Base-by-base conservation (phyloP, 2,797 vertebrate genomes). In the Acipenser oxyrinchus region DNA sequence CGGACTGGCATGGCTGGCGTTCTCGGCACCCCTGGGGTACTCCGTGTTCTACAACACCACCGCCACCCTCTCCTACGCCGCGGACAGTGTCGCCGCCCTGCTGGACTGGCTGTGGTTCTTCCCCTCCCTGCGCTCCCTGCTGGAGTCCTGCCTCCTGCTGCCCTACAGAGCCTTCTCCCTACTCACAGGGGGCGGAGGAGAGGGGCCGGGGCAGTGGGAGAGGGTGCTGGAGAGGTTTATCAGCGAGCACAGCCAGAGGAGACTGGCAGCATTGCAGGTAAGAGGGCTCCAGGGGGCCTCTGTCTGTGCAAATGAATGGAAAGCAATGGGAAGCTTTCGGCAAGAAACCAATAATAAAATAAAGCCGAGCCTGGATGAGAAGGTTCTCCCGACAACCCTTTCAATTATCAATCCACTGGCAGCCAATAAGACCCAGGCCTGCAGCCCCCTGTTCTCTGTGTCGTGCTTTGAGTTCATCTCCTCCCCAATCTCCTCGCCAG, bases 61-160 rank as follows among this genome's bases (percentile, higher is more conserved):
- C 1, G 84, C 86, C 71, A 92, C 91, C 0, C 63, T 92, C 62
- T 89, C 82, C 73, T 92, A 88, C 69, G 70, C 92, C 66, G 88
- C 92, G 5, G 89, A 92, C 76, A 89, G 82, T 69, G 69, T 95
- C 48, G 84, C 88, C n/a, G 81, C 88, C 2, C 69, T 93, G 63
- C 78, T 95, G 72, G 86, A 88, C 63, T 82, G 91, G 68, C 87
- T 95, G 73, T 92, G 84, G 84, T 88, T 94, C 67, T 79, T 95
- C 64, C 92, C 93, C 23, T 83, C 90, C 77, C 80, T 93, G 73
- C 80, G 85, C 73, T 69, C 58, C 63, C 70, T 87, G 10, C 5
- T 92, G 71, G 93, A 93, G 76, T 90, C 83, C 63, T 62, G 86
- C 71, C 79, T 94, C 66, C 78, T 96, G 49, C 81, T 94, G 73